These are phyloP conservation scores for Malurus elegans DNA, from an alignment of 2,113 vertebrate species.

Conservation along the genomic window DNA sequence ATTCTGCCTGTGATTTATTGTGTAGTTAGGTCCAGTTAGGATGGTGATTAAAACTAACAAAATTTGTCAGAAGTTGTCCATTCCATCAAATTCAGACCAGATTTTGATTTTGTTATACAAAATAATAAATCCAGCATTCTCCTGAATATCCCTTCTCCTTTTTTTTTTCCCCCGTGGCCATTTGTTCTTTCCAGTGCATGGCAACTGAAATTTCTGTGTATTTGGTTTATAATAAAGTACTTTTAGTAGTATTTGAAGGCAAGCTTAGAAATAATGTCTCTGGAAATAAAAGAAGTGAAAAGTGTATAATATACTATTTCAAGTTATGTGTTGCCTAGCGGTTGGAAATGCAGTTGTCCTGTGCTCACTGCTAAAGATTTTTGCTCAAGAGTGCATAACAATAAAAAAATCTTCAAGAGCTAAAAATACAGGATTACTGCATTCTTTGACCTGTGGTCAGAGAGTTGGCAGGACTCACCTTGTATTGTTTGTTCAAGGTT, in stretches of 20 bases:
- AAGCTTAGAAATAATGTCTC: background rate
- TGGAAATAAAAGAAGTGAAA: background rate
- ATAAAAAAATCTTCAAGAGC: constrained; percentile 21
- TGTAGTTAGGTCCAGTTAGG: background rate
- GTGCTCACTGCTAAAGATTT: background rate
- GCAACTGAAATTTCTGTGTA: background rate
- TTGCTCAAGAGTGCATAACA: background rate
- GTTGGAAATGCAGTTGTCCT: constrained; percentile 3
- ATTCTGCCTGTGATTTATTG: background rate
- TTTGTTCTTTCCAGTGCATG: background rate
- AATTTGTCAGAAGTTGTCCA: background rate
- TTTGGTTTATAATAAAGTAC: background rate
- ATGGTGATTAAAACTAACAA: background rate
- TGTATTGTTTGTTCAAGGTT: constrained; percentile 60
- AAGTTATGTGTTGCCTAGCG: background rate
- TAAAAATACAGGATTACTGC: constrained; percentile 58
- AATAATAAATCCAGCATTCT: background rate
- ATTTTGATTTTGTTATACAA: background rate
- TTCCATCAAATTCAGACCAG: background rate
- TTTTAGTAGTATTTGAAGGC: background rate
- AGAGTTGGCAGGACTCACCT: constrained; percentile 18
- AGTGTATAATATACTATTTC: background rate
- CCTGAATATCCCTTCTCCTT: background rate
- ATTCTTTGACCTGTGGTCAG: constrained; percentile 44
- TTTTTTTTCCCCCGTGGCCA: background rate